phyloP scores from a whole-genome alignment of 1,140 invertebrate species.

The Monomorium pharaonis region DNA sequence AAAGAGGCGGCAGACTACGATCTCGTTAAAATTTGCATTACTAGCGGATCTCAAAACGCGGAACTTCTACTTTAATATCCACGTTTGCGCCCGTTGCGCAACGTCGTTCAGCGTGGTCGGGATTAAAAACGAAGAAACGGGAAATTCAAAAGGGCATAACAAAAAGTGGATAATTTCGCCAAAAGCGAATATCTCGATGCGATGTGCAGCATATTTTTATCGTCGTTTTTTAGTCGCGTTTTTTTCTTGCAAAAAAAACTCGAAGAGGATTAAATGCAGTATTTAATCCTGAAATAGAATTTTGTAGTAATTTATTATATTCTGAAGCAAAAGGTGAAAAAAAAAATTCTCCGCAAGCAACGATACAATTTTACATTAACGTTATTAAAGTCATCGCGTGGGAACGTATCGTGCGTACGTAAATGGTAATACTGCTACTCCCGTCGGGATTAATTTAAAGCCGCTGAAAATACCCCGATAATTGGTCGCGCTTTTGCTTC shows the following conservation, averaged over 20 bases:
- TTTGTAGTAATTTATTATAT: slow-evolving; percentile 30
- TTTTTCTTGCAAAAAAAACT: not conserved
- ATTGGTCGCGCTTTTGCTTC: slow-evolving; percentile 41
- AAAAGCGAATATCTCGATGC: slow-evolving; percentile 11
- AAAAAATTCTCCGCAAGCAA: not conserved
- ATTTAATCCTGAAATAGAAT: slow-evolving; percentile 28
- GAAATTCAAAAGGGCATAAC: not conserved
- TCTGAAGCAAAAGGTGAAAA: not conserved
- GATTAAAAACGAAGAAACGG: slow-evolving; percentile 45
- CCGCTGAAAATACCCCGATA: slow-evolving; percentile 38
- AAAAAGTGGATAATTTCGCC: not conserved
- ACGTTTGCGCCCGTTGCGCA: not conserved
- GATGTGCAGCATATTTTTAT: not conserved
- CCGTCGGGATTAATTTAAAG: slow-evolving; percentile 33
- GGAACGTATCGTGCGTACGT: not conserved
- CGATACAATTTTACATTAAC: not conserved
- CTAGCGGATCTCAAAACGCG: slow-evolving; percentile 17
- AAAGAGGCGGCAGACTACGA: slow-evolving; percentile 29
- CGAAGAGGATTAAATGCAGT: slow-evolving; percentile 2
- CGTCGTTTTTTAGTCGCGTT: slow-evolving; percentile 12
- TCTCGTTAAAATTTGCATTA: slow-evolving; percentile 53
- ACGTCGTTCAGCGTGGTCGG: not conserved
- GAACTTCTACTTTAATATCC: slow-evolving; percentile 45
- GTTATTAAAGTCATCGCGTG: not conserved
- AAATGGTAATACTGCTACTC: slow-evolving; percentile 26